These are phyloP conservation scores for Conops quadrifasciatus DNA, from an alignment of 2,888 invertebrate genomes.

Conservation along the genomic window DNA sequence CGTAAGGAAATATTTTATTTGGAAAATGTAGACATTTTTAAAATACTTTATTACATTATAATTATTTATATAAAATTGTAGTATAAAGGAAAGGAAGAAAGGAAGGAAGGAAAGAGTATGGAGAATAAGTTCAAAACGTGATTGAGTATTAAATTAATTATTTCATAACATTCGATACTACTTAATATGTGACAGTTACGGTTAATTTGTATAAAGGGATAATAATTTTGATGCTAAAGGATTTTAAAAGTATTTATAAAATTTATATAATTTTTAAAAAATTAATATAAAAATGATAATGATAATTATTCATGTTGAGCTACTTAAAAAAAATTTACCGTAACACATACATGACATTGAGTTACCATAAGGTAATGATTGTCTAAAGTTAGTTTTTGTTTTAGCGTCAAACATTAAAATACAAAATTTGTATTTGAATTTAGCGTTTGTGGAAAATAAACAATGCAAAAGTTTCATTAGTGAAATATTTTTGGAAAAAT, in stretches of 20 bases:
- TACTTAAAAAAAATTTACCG: too few relatives aligned
- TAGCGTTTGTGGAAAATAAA: conserved; percentile 1
- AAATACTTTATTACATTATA: neutral
- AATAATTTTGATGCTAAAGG: neutral
- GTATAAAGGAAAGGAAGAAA: too few relatives aligned
- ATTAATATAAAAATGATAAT: neutral
- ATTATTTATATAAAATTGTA: neutral
- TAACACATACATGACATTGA: too few relatives aligned
- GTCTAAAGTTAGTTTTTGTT: too few relatives aligned
- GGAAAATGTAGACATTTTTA: neutral
- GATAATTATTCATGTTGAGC: too few relatives aligned
- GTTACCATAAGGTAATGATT: too few relatives aligned
- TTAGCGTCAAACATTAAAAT: neutral
- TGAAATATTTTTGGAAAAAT: neutral
- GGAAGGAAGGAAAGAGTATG: too few relatives aligned
- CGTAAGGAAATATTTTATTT: neutral
- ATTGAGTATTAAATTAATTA: too few relatives aligned
- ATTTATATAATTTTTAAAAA: neutral
- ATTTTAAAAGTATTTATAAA: neutral
- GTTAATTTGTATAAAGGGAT: neutral
- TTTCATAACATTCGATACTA: too few relatives aligned
- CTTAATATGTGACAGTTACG: too few relatives aligned
- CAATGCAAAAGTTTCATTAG: neutral
- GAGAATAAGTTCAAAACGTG: neutral
- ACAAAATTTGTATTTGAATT: conserved; percentile 1